phyloP scores from a whole-genome alignment of 2,113 vertebrate species.

The Labeo rohita region DNA sequence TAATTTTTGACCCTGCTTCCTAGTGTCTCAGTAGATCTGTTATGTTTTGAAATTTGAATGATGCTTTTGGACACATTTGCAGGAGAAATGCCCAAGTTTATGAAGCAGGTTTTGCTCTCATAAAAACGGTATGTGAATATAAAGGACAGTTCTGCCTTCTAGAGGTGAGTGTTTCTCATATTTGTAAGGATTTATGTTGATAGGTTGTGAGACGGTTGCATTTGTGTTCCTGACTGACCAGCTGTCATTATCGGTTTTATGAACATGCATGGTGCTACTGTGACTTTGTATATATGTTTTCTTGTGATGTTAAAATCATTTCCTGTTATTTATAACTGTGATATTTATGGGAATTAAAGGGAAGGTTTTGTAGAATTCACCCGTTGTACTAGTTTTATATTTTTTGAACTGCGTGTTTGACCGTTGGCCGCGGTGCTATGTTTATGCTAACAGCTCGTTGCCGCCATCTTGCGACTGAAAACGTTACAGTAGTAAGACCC shows the following conservation, averaged over 20 bases:
- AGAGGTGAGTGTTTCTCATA: not conserved
- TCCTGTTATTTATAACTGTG: conserved; percentile 40
- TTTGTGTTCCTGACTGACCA: conserved; percentile 27
- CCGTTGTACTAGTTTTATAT: not conserved
- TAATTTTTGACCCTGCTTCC: conserved; percentile 1
- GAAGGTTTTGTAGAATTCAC: conserved; percentile 36
- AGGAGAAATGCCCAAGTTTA: not conserved
- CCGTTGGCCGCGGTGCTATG: not conserved
- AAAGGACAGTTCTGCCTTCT: not conserved
- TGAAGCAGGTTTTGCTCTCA: not conserved
- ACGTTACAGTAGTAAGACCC: not conserved
- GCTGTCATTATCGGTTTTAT: conserved; percentile 33
- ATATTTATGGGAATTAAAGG: conserved; percentile 57
- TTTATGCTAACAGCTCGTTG: not conserved
- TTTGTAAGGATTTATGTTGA: conserved; percentile 33
- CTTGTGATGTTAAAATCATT: conserved; percentile 11
- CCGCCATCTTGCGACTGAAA: conserved; percentile 9
- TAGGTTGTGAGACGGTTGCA: conserved; percentile 31
- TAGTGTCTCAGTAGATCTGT: not conserved
- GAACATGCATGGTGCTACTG: conserved; percentile 53
- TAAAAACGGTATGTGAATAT: not conserved
- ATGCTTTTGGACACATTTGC: conserved; percentile 26
- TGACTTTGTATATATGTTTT: conserved; percentile 45
- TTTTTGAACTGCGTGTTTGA: not conserved
- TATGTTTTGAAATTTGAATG: conserved; percentile 23